A percentile compares a stretch with the other conserved stretches of the same genome.
These are phyloP conservation scores for Copidosoma aretas DNA, from an alignment of 2,888 invertebrate species.

Conservation along the genomic window DNA sequence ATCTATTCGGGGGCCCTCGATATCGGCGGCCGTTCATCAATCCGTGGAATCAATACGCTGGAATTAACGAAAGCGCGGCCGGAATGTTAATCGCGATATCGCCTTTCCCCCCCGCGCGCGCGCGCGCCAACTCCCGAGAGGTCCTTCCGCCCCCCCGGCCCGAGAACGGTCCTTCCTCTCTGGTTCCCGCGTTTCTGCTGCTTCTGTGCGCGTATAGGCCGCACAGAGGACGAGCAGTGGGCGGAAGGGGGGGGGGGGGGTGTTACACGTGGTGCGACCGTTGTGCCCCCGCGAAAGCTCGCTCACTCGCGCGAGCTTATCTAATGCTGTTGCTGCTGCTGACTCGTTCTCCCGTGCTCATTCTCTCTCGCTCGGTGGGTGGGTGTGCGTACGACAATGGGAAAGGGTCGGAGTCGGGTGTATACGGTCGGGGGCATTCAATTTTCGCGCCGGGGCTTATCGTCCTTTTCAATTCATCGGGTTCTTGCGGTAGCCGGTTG, in stretches of 20 bases:
- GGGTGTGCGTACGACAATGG: neutral
- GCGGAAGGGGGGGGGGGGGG: neutral
- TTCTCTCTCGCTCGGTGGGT: slow-evolving; percentile 1
- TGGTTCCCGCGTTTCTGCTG: slow-evolving; percentile 11
- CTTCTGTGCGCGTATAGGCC: neutral
- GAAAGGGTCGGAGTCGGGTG: neutral
- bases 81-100: slow-evolving; percentile 64
- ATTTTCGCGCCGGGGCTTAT: slow-evolving; percentile 41
- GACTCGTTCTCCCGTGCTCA: neutral
- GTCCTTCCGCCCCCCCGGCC: slow-evolving; percentile 39
- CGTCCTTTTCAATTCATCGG: slow-evolving; percentile 41
- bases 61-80: slow-evolving; percentile 62
- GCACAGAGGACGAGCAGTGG: neutral
- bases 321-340: neutral
- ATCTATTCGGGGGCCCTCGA: slow-evolving; percentile 55
- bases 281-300: slow-evolving; percentile 2
- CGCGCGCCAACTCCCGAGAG: slow-evolving; percentile 46
- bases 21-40: slow-evolving; percentile 64
- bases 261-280: too few species aligned
- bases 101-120: slow-evolving; percentile 56
- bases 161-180: slow-evolving; percentile 22
- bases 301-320: slow-evolving; percentile 23
- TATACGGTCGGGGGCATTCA: slow-evolving; percentile 32
- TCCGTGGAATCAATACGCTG: slow-evolving; percentile 62
- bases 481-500: slow-evolving; percentile 19